phyloP scores from a whole-genome alignment of 53 echinoderm and acorn worm genomes.

The Astropecten irregularis region DNA sequence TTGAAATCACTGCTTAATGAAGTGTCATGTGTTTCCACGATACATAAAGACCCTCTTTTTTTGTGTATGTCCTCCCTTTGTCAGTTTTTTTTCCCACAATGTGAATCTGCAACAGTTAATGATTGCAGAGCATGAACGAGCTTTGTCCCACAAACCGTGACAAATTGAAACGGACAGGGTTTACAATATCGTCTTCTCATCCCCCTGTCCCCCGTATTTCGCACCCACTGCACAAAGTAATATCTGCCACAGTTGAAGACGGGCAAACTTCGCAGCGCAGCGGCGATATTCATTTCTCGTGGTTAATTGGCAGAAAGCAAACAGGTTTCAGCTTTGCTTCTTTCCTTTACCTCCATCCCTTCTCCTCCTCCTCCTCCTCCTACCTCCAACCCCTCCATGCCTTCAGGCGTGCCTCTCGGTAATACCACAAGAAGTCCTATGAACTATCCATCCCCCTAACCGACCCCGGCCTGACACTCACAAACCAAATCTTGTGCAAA shows the following conservation, averaged over 20 bases:
- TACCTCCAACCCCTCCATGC: no score
- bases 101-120: neutral
- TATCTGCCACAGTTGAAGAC: neutral
- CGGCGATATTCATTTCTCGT: neutral
- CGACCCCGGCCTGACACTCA: neutral
- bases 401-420: no score
- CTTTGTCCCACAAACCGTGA: constrained; percentile 30
- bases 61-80: no score
- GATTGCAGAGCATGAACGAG: neutral
- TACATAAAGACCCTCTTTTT: no score
- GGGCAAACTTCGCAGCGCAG: no score
- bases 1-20: no score
- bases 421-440: neutral
- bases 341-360: neutral
- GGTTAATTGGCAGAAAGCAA: constrained; percentile 34
- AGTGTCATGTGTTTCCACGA: no score
- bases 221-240: constrained; percentile 23
- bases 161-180: constrained; percentile 45
- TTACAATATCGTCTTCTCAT: constrained; percentile 2
- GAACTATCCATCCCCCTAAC: neutral
- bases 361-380: no score
- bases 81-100: no score
- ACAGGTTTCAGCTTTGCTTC: neutral
- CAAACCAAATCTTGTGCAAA: neutral
- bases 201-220: neutral